Percentiles rank a stretch among this genome's conserved stretches.
Evolutionary conservation across 2,113 vertebrate species (phyloP).

Genomic region (Motacilla alba): DNA sequence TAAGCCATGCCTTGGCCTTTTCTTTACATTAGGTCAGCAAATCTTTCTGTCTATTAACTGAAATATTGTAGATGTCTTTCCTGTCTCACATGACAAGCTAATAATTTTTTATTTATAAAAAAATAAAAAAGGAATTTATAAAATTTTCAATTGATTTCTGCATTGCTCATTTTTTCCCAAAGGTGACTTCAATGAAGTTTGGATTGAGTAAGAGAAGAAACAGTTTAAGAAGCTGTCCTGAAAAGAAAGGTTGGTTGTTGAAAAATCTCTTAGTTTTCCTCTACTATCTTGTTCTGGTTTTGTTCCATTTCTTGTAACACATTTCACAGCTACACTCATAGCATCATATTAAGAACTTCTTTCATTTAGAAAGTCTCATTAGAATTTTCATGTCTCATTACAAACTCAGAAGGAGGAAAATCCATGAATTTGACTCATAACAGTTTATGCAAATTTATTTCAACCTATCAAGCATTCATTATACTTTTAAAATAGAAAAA

Average conservation of each 20-base stretch:
- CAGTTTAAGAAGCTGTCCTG: background rate
- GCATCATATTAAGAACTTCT: background rate
- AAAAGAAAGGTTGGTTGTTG: background rate
- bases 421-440: background rate
- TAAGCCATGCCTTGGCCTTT: background rate
- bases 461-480: background rate
- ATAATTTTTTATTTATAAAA: background rate
- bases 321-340: background rate
- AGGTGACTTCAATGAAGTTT: background rate
- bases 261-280: background rate
- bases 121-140: no score
- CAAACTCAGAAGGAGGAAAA: background rate
- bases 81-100: background rate
- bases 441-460: conserved; percentile 11
- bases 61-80: background rate
- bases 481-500: conserved; percentile 19
- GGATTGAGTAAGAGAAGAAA: background rate
- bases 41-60: background rate
- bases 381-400: conserved; percentile 19
- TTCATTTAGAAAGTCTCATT: background rate
- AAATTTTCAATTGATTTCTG: background rate
- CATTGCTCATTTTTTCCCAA: background rate
- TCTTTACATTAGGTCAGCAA: background rate
- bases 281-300: background rate
- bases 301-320: background rate